Evolutionary conservation across 37 sponge, comb jelly and placozoan species (phyloP), one percentile per base, ranked within the genome.

Genomic region (Tethya wilhelma): DNA sequence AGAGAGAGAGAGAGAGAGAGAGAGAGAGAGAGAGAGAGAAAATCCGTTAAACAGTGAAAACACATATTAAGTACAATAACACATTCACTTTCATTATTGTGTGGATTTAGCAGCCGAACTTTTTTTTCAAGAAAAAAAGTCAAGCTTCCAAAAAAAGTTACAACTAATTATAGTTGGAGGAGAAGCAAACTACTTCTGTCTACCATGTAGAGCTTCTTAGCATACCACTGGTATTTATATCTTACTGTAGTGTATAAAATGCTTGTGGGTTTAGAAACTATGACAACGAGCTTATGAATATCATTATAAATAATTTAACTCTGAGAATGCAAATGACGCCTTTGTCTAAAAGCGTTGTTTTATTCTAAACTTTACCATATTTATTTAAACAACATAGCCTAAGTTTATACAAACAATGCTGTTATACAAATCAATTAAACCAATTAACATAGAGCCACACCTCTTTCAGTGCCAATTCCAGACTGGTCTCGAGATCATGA

Each of bases 401-500:
- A 19, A 67, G 4, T 19, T 67, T 6, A 67, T 20, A 5, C 4
- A 5, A 36, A 38, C 4, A 6, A 6, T 38, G 34, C 34, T 7
- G 9, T 62, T n/a, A 62, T 62, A n/a, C 26, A 42, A 71, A 14
- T 29, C 71, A 25, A 22, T 22, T 2, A 11, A 67, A 9, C 6
- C 23, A 37, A 7, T 38, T 37, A 19, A 37, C 25, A 45, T 5
- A 23, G 37, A 42, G 1, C 38, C 36, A 26, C 11, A 82, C 89
- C 79, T 89, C 89, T 60, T 89, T 89, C 64, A 89, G 40, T 38
- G 73, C 83, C 26, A 89, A 67, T 4, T 45, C 20, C 30, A 63
- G 44, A 2, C 63, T 40, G 26, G 71, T 73, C 8, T 59, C 33
- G 2, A 40, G 65, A 58, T 89, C 89, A 23, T 33, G 8, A 22